Percentiles rank a stretch among this genome's conserved stretches.
phyloP scores from a whole-genome alignment of 1,140 invertebrate genomes.

The Chrysopa pallens region DNA sequence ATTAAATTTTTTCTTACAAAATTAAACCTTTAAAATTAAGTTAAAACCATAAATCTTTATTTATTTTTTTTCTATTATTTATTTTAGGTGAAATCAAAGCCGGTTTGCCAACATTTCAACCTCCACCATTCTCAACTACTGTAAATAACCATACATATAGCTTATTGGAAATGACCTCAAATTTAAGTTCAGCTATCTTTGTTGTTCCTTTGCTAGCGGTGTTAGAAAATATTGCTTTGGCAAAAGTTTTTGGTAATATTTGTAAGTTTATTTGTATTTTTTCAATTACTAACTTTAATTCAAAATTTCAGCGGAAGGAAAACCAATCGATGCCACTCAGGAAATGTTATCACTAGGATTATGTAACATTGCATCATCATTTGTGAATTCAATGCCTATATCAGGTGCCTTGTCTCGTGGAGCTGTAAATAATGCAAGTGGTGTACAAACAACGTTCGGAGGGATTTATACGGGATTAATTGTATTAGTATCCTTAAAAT shows the following conservation, averaged over 20 bases:
- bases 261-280: not conserved
- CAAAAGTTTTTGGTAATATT: slow-evolving; percentile 58
- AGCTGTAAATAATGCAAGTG: slow-evolving; percentile 73
- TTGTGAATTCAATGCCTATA: slow-evolving; percentile 71
- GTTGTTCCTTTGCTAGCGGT: slow-evolving; percentile 62
- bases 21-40: not conserved
- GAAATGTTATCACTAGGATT: slow-evolving; percentile 63
- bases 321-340: slow-evolving; percentile 54
- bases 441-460: slow-evolving; percentile 60
- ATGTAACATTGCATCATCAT: slow-evolving; percentile 69
- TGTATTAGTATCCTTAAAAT: slow-evolving; percentile 55
- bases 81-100: slow-evolving; percentile 42
- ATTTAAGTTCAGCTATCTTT: slow-evolving; percentile 52
- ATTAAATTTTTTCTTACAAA: not conserved
- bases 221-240: slow-evolving; percentile 64
- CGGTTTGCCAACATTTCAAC: slow-evolving; percentile 40
- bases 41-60: not conserved
- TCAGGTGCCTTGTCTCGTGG: slow-evolving; percentile 69
- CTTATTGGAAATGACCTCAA: slow-evolving; percentile 45
- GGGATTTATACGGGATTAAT: slow-evolving; percentile 62
- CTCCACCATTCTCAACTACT: slow-evolving; percentile 41
- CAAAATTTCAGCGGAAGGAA: slow-evolving; percentile 31
- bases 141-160: slow-evolving; percentile 44
- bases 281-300: not conserved
- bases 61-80: slow-evolving; percentile 3